These are phyloP conservation scores for Leptopilina drosophilae DNA, from an alignment of 2,888 invertebrate genomes.

Conservation along the genomic window DNA sequence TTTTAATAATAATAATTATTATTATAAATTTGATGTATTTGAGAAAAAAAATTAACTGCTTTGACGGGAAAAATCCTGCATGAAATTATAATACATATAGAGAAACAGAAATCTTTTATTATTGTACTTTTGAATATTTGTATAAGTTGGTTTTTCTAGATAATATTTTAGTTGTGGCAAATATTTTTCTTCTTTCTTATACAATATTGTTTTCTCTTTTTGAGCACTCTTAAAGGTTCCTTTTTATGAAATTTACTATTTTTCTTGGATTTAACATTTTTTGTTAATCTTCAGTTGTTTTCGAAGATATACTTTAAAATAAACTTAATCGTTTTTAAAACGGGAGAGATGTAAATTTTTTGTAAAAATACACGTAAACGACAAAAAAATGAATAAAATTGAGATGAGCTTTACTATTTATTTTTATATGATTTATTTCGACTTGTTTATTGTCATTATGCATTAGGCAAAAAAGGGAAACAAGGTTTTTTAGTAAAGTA, in stretches of 20 bases:
- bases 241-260: neutral
- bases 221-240: neutral
- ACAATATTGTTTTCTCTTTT: neutral
- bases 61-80: neutral
- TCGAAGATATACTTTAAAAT: slow-evolving; percentile 1
- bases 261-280: neutral
- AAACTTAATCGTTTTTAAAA: slow-evolving; percentile 1
- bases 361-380: neutral
- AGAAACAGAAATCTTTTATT: neutral
- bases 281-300: slow-evolving; percentile 12
- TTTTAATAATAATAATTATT: slow-evolving; percentile 5
- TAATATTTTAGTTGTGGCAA: neutral
- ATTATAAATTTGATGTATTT: neutral
- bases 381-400: slow-evolving; percentile 6
- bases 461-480: neutral
- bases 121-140: neutral
- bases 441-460: neutral
- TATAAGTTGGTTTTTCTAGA: slow-evolving; percentile 3
- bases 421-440: slow-evolving; percentile 7
- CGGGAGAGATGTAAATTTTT: slow-evolving; percentile 15
- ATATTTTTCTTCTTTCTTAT: neutral
- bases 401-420: slow-evolving; percentile 8
- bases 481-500: neutral
- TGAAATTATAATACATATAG: neutral
- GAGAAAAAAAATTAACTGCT: neutral